These are phyloP conservation scores for Lingula anatina DNA, from an alignment of 2,888 invertebrate species.

Conservation along the genomic window DNA sequence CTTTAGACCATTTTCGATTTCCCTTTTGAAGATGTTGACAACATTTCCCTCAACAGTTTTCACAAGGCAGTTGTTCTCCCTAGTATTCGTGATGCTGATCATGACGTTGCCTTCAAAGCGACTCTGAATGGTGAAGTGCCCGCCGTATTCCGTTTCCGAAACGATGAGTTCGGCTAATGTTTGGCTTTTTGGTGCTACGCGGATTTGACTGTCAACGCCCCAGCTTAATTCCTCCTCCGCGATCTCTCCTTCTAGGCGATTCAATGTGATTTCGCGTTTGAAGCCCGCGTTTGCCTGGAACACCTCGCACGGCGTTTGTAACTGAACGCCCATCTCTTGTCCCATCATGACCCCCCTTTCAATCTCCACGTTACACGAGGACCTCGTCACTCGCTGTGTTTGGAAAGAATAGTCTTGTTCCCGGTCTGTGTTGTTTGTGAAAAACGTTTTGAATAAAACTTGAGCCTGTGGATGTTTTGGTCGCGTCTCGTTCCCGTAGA, in stretches of 20 bases:
- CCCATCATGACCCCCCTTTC: background rate
- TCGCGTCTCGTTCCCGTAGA: slow-evolving; percentile 27
- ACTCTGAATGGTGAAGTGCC: background rate
- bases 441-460: slow-evolving; percentile 21
- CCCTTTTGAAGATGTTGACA: slow-evolving; percentile 26
- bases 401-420: slow-evolving; percentile 26
- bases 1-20: slow-evolving; percentile 11
- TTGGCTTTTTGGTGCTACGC: background rate
- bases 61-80: slow-evolving; percentile 20
- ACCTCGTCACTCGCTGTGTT: slow-evolving; percentile 12
- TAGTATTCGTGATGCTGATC: slow-evolving; percentile 15
- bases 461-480: slow-evolving; percentile 33
- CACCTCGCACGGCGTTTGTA: slow-evolving; percentile 51
- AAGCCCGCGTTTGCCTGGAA: slow-evolving; percentile 51
- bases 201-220: background rate
- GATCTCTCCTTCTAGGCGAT: background rate
- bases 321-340: background rate
- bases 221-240: background rate
- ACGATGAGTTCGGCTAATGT: background rate
- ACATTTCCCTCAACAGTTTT: slow-evolving; percentile 33
- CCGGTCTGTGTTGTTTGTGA: slow-evolving; percentile 20
- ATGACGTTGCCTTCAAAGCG: background rate
- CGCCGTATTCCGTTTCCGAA: background rate
- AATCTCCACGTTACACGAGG: background rate
- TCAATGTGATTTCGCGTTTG: slow-evolving; percentile 40